A percentile compares a stretch with the other conserved stretches of the same genome.
phyloP scores from a whole-genome alignment of 2,113 vertebrate genomes.

The Cyprinodon variegatus region DNA sequence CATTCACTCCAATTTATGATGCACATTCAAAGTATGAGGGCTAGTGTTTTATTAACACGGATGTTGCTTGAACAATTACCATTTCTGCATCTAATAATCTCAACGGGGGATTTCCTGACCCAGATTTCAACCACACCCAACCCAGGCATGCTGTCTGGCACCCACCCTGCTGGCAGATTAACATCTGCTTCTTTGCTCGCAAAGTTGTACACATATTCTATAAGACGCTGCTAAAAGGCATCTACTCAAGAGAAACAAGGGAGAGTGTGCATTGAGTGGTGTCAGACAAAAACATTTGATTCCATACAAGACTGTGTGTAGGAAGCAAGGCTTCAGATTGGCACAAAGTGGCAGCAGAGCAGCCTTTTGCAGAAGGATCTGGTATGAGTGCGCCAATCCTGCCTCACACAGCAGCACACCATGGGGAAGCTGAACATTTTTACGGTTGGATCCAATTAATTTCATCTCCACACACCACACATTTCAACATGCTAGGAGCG shows the following conservation, averaged over 20 bases:
- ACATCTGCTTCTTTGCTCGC: constrained; percentile 40
- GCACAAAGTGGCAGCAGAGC: constrained; percentile 40
- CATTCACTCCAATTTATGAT: constrained; percentile 46
- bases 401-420: constrained; percentile 48
- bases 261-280: not conserved
- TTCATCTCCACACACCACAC: constrained; percentile 70
- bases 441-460: constrained; percentile 80
- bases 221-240: constrained; percentile 29
- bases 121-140: constrained; percentile 66
- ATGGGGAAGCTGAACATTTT: constrained; percentile 65
- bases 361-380: constrained; percentile 42
- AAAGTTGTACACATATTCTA: constrained; percentile 44
- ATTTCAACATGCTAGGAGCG: constrained; percentile 71
- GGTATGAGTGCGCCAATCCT: constrained; percentile 42
- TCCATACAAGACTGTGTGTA: constrained; percentile 17
- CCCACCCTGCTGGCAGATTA: constrained; percentile 36
- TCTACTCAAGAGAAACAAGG: constrained; percentile 3
- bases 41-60: constrained; percentile 50
- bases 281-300: constrained; percentile 20
- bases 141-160: constrained; percentile 48
- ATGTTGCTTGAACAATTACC: constrained; percentile 63
- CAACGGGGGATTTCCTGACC: constrained; percentile 68
- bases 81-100: constrained; percentile 60
- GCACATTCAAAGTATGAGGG: constrained; percentile 39
- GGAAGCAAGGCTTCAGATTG: constrained; percentile 39